These are phyloP conservation scores for Cyrtodaria siliqua DNA, from an alignment of 2,888 invertebrate genomes.

Conservation along the genomic window DNA sequence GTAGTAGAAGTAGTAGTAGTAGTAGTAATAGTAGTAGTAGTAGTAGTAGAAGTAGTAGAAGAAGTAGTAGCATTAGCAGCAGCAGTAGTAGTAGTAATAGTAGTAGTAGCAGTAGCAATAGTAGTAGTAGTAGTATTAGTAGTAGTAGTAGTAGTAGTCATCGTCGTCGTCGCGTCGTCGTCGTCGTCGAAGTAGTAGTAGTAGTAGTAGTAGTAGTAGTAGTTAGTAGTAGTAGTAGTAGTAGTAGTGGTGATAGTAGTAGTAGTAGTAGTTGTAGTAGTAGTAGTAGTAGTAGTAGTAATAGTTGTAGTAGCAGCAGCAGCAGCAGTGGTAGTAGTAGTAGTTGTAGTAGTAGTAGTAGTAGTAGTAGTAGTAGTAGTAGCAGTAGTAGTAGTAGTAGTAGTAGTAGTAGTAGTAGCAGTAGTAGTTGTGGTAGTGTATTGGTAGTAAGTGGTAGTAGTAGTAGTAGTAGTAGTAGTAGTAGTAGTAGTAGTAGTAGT, in stretches of 20 bases:
- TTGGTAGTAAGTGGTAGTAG: conserved; percentile 1
- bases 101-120: neutral
- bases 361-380: conserved; percentile 28
- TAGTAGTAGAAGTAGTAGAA: conserved; percentile 9
- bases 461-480: conserved; percentile 11
- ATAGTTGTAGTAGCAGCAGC: too few species aligned
- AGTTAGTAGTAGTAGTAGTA: too few species aligned
- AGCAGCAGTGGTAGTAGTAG: conserved; percentile 6
- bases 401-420: conserved; percentile 23
- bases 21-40: conserved; percentile 12
- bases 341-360: conserved; percentile 6
- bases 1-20: conserved; percentile 25
- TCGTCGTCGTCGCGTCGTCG: too few species aligned
- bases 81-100: too few species aligned
- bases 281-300: conserved; percentile 1
- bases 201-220: too few species aligned
- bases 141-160: too few species aligned
- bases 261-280: conserved; percentile 12
- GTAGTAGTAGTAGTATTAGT: too few species aligned
- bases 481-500: neutral
- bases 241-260: conserved; percentile 18
- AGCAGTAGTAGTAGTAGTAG: conserved; percentile 22
- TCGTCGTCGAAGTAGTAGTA: too few species aligned
- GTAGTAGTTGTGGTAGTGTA: too few species aligned
- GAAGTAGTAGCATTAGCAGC: too few species aligned